phyloP scores from a whole-genome alignment of 2,888 invertebrate species.

The Nudaria mundana region DNA sequence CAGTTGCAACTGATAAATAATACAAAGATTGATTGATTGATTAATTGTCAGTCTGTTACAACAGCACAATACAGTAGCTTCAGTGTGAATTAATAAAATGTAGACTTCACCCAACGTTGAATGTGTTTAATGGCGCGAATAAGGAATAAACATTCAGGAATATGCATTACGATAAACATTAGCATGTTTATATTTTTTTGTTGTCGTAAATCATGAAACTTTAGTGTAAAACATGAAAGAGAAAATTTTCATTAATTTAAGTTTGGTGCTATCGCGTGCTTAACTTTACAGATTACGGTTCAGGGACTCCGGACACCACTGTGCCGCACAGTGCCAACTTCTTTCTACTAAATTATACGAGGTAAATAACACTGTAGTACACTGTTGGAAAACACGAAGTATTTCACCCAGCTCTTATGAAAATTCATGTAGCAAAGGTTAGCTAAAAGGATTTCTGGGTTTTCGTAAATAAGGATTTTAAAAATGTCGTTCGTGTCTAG shows the following conservation, averaged over 20 bases:
- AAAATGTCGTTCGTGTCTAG: constrained; percentile 34
- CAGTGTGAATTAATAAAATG: too few species aligned
- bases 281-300: constrained; percentile 7
- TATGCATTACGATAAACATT: background rate
- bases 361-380: constrained; percentile 19
- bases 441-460: constrained; percentile 38
- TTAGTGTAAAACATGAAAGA: constrained; percentile 19
- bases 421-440: constrained; percentile 35
- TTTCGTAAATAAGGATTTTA: constrained; percentile 35
- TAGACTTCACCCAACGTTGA: too few species aligned
- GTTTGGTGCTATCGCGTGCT: constrained; percentile 28
- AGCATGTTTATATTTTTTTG: constrained; percentile 15
- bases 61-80: too few species aligned
- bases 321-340: constrained; percentile 19
- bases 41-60: too few species aligned
- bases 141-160: too few species aligned
- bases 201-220: constrained; percentile 20
- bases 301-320: constrained; percentile 11
- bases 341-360: constrained; percentile 6
- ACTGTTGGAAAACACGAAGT: constrained; percentile 23
- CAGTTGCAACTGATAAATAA: too few species aligned
- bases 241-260: constrained; percentile 14
- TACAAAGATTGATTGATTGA: too few species aligned
- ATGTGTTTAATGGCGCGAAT: too few species aligned
- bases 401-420: constrained; percentile 30